phyloP scores from a whole-genome alignment of 1,140 invertebrate genomes.

The Pteromalus puparum region DNA sequence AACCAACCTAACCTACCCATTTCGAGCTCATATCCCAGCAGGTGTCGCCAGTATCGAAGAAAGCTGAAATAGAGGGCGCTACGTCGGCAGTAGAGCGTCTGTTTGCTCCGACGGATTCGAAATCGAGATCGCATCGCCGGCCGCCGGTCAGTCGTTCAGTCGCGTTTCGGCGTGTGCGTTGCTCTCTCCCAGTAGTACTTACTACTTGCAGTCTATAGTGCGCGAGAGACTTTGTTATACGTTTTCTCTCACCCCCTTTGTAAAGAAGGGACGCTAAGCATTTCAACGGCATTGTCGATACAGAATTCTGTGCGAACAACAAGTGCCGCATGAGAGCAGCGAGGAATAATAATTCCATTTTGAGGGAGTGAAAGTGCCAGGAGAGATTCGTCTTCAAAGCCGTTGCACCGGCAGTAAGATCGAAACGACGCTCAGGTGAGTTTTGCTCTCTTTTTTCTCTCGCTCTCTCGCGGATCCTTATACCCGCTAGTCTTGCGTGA shows the following conservation, averaged over 20 bases:
- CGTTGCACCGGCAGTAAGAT: neutral
- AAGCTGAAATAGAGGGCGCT: neutral
- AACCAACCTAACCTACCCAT: neutral
- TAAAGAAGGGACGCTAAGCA: neutral
- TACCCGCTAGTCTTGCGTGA: neutral
- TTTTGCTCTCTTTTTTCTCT: neutral
- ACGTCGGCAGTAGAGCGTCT: neutral
- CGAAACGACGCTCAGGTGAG: neutral
- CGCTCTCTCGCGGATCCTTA: neutral
- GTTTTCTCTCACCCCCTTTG: neutral
- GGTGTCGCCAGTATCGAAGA: neutral
- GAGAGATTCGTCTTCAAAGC: neutral
- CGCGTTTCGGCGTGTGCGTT: slow-evolving; percentile 39
- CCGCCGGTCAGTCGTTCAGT: slow-evolving; percentile 33
- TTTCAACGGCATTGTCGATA: neutral
- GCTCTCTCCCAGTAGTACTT: neutral
- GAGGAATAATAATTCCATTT: neutral
- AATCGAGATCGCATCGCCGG: slow-evolving; percentile 35
- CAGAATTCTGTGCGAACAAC: neutral
- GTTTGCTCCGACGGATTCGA: slow-evolving; percentile 42
- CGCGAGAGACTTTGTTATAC: neutral
- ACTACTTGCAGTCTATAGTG: neutral
- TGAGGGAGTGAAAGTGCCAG: neutral
- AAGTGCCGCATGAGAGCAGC: no score
- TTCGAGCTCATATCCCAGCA: neutral